These are phyloP conservation scores for Drosophila virilis DNA, from an alignment of 1,140 invertebrate species.

Conservation along the genomic window DNA sequence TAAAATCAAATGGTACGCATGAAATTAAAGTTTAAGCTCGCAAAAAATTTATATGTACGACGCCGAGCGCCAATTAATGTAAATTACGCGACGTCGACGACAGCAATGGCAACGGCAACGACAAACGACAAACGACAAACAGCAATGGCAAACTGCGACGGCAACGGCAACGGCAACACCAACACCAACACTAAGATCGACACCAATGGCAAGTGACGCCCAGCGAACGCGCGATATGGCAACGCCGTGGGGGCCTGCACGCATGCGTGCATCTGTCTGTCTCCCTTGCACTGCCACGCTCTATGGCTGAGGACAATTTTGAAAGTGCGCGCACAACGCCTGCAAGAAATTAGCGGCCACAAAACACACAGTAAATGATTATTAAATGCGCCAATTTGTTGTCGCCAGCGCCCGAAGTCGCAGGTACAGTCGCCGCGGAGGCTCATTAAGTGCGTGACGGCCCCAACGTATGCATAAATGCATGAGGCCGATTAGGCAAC, in stretches of 20 bases:
- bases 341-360: conserved; percentile 72
- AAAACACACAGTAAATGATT: conserved; percentile 76
- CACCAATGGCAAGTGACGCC: conserved; percentile 36
- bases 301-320: conserved; percentile 52
- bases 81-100: conserved; percentile 78
- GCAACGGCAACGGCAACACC: conserved; percentile 32
- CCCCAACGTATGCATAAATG: conserved; percentile 69
- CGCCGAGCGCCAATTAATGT: conserved; percentile 80
- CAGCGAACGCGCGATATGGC: conserved; percentile 32
- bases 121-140: too few relatives aligned
- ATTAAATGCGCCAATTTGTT: conserved; percentile 81
- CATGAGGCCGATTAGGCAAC: conserved; percentile 48
- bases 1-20: conserved; percentile 81
- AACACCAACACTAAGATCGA: conserved; percentile 21
- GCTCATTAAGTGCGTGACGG: conserved; percentile 80
- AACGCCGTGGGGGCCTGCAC: conserved; percentile 65
- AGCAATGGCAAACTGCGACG: conserved; percentile 44
- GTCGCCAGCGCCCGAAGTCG: conserved; percentile 25
- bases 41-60: conserved; percentile 81
- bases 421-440: conserved; percentile 31
- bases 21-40: conserved; percentile 78
- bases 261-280: conserved; percentile 41
- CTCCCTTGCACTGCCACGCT: background rate
- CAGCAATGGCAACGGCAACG: conserved; percentile 56
- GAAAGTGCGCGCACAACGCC: conserved; percentile 73